Evolutionary conservation across 2,888 invertebrate species (phyloP).

Genomic region (Pomacea canaliculata): DNA sequence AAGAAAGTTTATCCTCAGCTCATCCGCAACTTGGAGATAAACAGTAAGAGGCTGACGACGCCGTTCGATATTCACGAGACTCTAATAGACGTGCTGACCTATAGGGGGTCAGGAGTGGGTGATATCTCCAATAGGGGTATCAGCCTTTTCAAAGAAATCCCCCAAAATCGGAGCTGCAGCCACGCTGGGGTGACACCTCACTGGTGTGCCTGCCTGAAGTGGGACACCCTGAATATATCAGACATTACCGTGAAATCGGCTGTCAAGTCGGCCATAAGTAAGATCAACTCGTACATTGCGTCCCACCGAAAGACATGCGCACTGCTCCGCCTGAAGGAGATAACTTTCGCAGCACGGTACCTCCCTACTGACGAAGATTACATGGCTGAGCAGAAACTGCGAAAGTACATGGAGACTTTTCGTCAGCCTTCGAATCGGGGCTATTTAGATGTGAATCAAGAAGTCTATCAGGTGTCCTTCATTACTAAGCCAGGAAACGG

Average conservation of each 20-base stretch:
- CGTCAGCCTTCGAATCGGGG: slow-evolving; percentile 73
- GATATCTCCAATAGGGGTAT: slow-evolving; percentile 53
- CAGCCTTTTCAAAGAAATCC: slow-evolving; percentile 69
- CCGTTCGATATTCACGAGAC: slow-evolving; percentile 92
- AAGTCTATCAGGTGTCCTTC: neutral
- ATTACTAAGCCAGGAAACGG: no score
- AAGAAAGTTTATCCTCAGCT: slow-evolving; percentile 75
- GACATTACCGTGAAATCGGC: slow-evolving; percentile 74
- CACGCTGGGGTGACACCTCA: slow-evolving; percentile 93
- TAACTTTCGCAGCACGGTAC: slow-evolving; percentile 81
- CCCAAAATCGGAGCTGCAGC: slow-evolving; percentile 82
- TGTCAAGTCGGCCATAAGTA: slow-evolving; percentile 70
- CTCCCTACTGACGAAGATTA: slow-evolving; percentile 75
- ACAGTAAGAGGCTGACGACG: slow-evolving; percentile 81
- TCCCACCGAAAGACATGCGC: slow-evolving; percentile 66
- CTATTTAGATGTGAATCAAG: slow-evolving; percentile 75
- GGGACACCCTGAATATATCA: slow-evolving; percentile 73
- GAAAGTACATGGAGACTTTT: neutral
- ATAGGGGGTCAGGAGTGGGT: slow-evolving; percentile 55
- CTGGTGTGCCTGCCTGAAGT: slow-evolving; percentile 78
- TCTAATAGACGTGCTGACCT: slow-evolving; percentile 78
- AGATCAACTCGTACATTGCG: slow-evolving; percentile 76
- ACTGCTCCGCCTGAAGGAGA: slow-evolving; percentile 72
- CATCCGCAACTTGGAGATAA: slow-evolving; percentile 75
- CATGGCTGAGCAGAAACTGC: neutral